These are phyloP conservation scores for Drosophila punjabiensis DNA, from an alignment of 1,140 invertebrate species.

Conservation along the genomic window DNA sequence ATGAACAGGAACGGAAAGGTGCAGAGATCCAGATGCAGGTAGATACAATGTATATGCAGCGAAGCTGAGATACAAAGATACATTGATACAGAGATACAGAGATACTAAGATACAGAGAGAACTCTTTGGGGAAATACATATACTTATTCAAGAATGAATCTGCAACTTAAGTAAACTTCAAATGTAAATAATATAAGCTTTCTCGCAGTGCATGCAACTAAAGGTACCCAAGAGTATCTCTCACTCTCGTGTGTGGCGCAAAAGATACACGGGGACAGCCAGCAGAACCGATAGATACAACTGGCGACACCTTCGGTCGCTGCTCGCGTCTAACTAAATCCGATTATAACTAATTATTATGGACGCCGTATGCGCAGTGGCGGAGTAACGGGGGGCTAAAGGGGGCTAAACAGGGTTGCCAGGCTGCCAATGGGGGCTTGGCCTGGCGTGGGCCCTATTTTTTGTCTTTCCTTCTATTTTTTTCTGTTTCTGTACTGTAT, in stretches of 20 bases:
- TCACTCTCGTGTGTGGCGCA: conserved; percentile 17
- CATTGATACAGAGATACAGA: background rate
- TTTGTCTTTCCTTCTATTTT: background rate
- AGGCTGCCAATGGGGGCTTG: conserved; percentile 8
- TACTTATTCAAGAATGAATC: background rate
- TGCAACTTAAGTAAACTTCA: background rate
- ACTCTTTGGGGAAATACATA: no score
- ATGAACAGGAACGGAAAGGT: conserved; percentile 41
- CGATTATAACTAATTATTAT: conserved; percentile 83
- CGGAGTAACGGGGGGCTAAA: background rate
- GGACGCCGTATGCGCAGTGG: conserved; percentile 46
- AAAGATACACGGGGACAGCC: conserved; percentile 18
- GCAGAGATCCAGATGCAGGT: conserved; percentile 15
- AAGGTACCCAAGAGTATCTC: background rate
- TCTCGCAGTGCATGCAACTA: background rate
- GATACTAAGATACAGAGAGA: background rate
- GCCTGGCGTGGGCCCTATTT: conserved; percentile 56
- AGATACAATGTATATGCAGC: conserved; percentile 5
- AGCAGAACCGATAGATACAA: conserved; percentile 12
- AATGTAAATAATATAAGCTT: background rate
- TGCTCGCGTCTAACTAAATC: conserved; percentile 64
- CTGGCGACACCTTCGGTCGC: conserved; percentile 68
- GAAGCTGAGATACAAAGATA: background rate
- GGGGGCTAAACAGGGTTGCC: conserved; percentile 7
- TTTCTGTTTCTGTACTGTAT: no score